Percentiles rank a stretch among this genome's conserved stretches.
Conservation (phyloP, 2,888 invertebrate species). For the Helicoverpa assulta region DNA sequence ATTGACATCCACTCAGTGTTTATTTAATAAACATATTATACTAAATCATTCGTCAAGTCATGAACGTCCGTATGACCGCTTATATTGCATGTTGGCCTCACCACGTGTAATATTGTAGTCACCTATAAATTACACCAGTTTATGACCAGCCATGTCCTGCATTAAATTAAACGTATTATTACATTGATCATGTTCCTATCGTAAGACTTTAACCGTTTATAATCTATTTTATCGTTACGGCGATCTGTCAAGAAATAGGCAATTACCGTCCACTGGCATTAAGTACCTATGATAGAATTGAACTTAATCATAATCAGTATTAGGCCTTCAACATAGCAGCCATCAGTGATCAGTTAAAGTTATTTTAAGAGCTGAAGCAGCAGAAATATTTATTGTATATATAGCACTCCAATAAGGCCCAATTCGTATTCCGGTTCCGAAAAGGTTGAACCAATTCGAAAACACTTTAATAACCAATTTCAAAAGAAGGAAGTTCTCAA, state of each 20-base stretch:
- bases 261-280: conserved; percentile 45
- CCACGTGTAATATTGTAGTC: conserved; percentile 44
- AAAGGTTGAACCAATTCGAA: conserved; percentile 36
- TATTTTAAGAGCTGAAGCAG: conserved; percentile 8
- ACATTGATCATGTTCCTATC: conserved; percentile 45
- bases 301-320: conserved; percentile 20
- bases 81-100: conserved; percentile 20
- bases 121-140: conserved; percentile 52
- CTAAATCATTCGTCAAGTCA: conserved; percentile 27
- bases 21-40: conserved; percentile 38
- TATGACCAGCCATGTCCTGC: conserved; percentile 35
- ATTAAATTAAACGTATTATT: conserved; percentile 50
- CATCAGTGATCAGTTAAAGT: conserved; percentile 7
- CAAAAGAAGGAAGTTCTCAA: conserved; percentile 43
- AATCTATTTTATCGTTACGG: conserved; percentile 53
- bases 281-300: conserved; percentile 23
- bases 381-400: conserved; percentile 24
- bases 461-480: conserved; percentile 45
- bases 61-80: conserved; percentile 2
- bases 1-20: conserved; percentile 21
- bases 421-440: conserved; percentile 32
- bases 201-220: conserved; percentile 35
- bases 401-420: conserved; percentile 22
- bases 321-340: conserved; percentile 7
- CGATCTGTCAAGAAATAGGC: conserved; percentile 35